These are phyloP conservation scores for Falco rusticolus DNA, from an alignment of 2,797 vertebrate genomes.

Conservation along the genomic window DNA sequence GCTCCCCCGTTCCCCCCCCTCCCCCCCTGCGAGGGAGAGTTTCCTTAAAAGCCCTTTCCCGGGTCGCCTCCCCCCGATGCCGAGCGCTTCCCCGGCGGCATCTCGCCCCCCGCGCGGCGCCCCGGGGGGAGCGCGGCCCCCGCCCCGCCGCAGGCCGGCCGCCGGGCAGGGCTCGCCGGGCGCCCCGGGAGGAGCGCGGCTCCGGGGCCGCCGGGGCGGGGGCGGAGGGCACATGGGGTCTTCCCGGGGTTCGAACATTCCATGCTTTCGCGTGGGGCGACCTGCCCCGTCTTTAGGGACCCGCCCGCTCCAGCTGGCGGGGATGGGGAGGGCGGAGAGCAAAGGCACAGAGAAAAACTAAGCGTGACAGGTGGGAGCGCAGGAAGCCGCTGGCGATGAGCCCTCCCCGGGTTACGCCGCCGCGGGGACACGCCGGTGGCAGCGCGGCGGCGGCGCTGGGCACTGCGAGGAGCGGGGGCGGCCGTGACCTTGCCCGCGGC, in stretches of 20 bases:
- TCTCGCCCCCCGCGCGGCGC: background rate
- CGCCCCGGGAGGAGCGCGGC: background rate
- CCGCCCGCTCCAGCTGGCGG: background rate
- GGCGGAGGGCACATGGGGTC: background rate
- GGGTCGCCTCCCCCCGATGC: background rate
- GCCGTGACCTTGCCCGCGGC: conserved; percentile 17
- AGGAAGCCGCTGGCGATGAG: background rate
- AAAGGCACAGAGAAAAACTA: background rate
- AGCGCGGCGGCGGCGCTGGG: no score
- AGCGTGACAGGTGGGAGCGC: background rate
- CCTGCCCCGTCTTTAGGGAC: background rate
- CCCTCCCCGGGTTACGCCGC: background rate
- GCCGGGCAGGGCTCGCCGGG: background rate
- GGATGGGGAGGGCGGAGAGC: background rate
- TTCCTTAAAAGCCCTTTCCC: background rate
- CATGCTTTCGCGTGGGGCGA: background rate
- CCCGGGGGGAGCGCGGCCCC: background rate
- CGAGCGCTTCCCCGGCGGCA: background rate
- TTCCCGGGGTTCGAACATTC: background rate
- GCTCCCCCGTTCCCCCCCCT: background rate
- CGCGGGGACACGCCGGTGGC: background rate
- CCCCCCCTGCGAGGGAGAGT: background rate
- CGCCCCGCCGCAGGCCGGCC: background rate
- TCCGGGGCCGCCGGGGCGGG: background rate
- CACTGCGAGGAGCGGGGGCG: background rate